Conservation (phyloP, 2,113 vertebrate species). For the Larimichthys crocea region DNA sequence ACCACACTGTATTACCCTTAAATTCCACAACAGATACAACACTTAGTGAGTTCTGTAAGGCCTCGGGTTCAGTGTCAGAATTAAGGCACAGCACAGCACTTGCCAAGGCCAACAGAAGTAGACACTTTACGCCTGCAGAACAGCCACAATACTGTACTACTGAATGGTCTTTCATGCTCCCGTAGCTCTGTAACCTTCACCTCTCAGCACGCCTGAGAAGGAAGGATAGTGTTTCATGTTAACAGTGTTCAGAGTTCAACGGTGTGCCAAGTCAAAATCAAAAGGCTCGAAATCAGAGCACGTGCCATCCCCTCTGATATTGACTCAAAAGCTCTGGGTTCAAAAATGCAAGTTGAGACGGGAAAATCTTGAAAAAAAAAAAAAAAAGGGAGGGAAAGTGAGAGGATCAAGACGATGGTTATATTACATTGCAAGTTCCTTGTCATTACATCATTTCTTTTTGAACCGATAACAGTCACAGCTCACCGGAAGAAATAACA, state of each 20-base stretch:
- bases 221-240: constrained; percentile 50
- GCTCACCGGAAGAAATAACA: neutral
- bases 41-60: neutral
- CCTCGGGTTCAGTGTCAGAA: constrained; percentile 33
- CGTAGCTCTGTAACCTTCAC: constrained; percentile 46
- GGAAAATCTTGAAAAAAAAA: neutral
- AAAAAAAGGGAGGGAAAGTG: neutral
- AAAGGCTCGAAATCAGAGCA: constrained; percentile 45
- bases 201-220: constrained; percentile 44
- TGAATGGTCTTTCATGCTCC: constrained; percentile 55
- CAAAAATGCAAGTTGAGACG: constrained; percentile 34
- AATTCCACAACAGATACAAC: constrained; percentile 18
- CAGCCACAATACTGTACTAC: constrained; percentile 22
- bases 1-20: constrained; percentile 18
- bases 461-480: neutral
- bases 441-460: neutral
- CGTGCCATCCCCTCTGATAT: constrained; percentile 34
- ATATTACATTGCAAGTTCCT: neutral
- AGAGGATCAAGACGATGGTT: neutral
- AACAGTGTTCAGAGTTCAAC: constrained; percentile 51
- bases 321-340: constrained; percentile 11
- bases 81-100: neutral
- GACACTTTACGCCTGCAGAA: constrained; percentile 29
- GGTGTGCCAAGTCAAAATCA: constrained; percentile 49
- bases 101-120: constrained; percentile 19